Conservation (phyloP, 2,113 vertebrate genomes). For the Phaethon lepturus region DNA sequence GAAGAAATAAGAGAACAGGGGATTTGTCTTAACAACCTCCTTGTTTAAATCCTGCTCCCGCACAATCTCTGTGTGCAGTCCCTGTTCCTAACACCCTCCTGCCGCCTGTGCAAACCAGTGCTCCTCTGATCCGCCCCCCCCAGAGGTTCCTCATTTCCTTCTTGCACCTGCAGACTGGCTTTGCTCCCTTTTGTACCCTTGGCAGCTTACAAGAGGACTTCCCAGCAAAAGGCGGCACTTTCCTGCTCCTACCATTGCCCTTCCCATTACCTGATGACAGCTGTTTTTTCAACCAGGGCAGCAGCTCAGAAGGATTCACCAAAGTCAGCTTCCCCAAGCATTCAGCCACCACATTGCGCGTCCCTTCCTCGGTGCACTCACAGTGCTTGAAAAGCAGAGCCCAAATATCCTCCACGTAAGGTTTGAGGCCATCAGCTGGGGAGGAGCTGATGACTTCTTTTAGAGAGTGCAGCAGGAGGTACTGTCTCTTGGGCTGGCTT, state of each 20-base stretch:
- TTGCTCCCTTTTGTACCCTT: neutral
- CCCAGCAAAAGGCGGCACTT: neutral
- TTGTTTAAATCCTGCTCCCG: neutral
- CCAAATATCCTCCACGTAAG: constrained; percentile 91
- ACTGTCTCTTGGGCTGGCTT: constrained; percentile 86
- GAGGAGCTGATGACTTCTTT: constrained; percentile 90
- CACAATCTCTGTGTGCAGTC: neutral
- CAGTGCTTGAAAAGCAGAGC: constrained; percentile 88
- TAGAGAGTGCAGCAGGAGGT: constrained; percentile 91
- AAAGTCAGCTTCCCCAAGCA: constrained; percentile 90
- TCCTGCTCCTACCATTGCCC: fast-evolving
- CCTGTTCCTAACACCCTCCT: neutral
- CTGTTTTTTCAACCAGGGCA: constrained; percentile 88
- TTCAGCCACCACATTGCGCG: constrained; percentile 90
- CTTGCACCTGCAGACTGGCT: neutral
- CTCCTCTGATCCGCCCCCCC: neutral
- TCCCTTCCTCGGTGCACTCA: constrained; percentile 88
- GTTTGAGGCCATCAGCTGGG: constrained; percentile 77
- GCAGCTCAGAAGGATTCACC: constrained; percentile 82
- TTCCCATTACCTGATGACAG: constrained; percentile 82
- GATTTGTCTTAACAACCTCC: neutral
- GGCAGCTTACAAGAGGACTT: neutral
- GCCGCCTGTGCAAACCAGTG: neutral
- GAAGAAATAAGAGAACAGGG: neutral
- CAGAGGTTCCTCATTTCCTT: neutral